Evolutionary conservation across 2,888 invertebrate species (phyloP), one percentile per base, ranked within the genome.

Genomic region (Deilephila porcellus): DNA sequence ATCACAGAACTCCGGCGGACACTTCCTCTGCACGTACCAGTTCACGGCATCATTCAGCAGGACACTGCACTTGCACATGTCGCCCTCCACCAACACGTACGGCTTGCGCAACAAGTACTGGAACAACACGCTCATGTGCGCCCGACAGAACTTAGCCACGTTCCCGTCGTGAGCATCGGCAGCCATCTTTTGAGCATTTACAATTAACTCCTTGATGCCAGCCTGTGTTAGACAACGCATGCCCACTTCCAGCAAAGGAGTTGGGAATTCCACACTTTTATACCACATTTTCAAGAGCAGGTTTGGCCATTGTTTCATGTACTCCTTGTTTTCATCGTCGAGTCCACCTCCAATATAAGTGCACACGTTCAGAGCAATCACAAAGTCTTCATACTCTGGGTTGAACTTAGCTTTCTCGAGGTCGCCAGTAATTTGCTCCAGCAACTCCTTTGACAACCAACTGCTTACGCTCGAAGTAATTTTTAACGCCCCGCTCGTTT

Each of bases 11-110:
- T 25, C 64, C 2, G 71, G 45, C n/a, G 72, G n/a, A 70, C 20
- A 34, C 25, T 74, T 74, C n/a, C 3, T 62, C 34, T 19, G 53
- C 11, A 52, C 53, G 37, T 45, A 71, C 73, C 73, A 74, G 4
- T 74, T 60, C 32, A 74, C 73, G 4, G 71, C 37, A 62, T 74
- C 71, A 25, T 71, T 74, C 14, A 74, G 14, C 8, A 74, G n/a
- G 11, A 53, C 60, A 37, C 63, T 4, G 45, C 37, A 63, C 20
- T 63, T 19, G 4, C 37, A 25, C 20, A 71, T 19, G 20, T 60
- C 71, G 25, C 29, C 8, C 14, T 71, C 60, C n/a, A 20, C 25
- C 19, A 71, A 71, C 60, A 71, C 37, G 60, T 25, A 67, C 17
- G 67, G 67, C 14, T 67, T 52, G 17, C 25, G 45, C 25, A n/a